Evolutionary conservation across 2,888 invertebrate species (phyloP).

Genomic region (Amiota communis): DNA sequence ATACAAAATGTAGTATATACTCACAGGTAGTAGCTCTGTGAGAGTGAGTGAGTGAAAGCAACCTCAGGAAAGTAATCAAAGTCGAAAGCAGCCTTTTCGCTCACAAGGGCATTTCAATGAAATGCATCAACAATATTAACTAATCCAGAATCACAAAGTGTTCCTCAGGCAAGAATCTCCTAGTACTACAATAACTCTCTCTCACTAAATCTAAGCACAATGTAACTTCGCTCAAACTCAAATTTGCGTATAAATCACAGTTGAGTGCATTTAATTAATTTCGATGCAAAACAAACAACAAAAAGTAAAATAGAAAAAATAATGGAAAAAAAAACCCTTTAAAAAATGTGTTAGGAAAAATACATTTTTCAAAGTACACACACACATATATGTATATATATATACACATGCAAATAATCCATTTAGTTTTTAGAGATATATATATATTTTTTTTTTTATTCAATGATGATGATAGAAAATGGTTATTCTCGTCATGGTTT

Average conservation of each 20-base stretch:
- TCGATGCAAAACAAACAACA: conserved; percentile 1
- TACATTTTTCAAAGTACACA: too few species aligned
- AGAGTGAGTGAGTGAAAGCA: too few species aligned
- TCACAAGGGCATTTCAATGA: not conserved
- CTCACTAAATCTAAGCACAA: conserved; percentile 13
- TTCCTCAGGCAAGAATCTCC: not conserved
- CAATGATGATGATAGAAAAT: conserved; percentile 35
- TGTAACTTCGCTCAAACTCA: conserved; percentile 19
- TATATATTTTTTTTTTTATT: not conserved
- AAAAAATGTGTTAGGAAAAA: not conserved
- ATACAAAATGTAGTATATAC: not conserved
- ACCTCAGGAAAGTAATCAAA: too few species aligned
- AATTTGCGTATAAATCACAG: conserved; percentile 50
- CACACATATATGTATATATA: too few species aligned
- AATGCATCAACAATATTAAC: not conserved
- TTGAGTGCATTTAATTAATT: conserved; percentile 57
- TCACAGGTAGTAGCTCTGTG: too few species aligned
- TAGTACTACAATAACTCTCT: not conserved
- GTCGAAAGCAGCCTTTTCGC: not conserved
- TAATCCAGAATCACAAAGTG: not conserved
- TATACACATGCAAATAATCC: not conserved
- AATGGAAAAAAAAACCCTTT: conserved; percentile 14
- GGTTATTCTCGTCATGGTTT: not conserved
- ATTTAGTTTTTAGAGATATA: not conserved
- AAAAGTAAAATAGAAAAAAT: not conserved